Evolutionary conservation across 2,113 vertebrate species (phyloP).

Genomic region (Hypanus sabinus): DNA sequence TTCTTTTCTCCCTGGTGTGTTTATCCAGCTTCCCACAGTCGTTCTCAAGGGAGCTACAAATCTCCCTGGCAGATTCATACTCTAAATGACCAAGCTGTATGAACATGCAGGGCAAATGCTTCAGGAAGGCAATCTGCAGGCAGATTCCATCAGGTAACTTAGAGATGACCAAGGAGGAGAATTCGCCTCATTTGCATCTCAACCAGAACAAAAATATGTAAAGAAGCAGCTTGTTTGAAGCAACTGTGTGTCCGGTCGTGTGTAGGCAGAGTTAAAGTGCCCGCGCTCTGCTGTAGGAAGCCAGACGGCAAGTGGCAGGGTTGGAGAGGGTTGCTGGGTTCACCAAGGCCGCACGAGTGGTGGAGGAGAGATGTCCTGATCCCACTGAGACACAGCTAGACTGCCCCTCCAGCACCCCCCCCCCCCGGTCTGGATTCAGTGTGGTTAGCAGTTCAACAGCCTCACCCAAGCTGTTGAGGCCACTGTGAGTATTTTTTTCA

Average conservation of each 20-base stretch:
- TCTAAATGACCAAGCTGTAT: not conserved
- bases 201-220: not conserved
- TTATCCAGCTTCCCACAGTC: not conserved
- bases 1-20: not conserved
- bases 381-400: no score
- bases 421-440: no score
- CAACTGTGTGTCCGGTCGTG: not conserved
- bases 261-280: not conserved
- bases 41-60: not conserved
- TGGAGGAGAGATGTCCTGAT: no score
- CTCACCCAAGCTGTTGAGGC: no score
- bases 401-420: no score
- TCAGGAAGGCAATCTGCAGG: not conserved
- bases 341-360: no score
- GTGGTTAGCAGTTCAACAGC: no score
- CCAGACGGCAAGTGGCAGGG: no score
- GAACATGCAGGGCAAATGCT: not conserved
- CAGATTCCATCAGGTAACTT: constrained; percentile 13
- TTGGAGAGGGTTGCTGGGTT: no score
- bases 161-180: not conserved
- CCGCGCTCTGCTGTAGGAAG: no score
- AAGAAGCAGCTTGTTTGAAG: not conserved
- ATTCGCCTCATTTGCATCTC: not conserved
- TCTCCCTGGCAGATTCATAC: not conserved
- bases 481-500: no score